Percentiles rank a stretch among this genome's conserved stretches.
phyloP scores from a whole-genome alignment of 2,113 vertebrate genomes.

The Tympanuchus pallidicinctus region DNA sequence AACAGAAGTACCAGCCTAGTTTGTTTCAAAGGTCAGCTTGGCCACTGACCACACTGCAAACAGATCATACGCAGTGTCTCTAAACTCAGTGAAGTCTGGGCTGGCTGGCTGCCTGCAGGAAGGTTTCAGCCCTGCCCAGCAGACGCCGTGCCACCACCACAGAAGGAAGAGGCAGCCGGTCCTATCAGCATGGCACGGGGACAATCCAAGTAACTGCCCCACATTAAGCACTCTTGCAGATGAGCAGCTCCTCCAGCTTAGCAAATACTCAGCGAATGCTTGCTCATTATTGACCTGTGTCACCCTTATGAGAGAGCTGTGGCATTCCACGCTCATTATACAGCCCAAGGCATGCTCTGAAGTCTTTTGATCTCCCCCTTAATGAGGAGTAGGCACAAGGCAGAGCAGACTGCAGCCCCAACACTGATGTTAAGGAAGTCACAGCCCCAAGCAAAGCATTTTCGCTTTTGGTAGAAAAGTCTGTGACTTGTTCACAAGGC shows the following conservation, averaged over 20 bases:
- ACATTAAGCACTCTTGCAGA: not conserved
- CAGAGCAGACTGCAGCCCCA: not conserved
- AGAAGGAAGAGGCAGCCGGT: not conserved
- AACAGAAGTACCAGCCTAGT: not conserved
- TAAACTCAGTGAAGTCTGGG: not conserved
- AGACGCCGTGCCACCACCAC: not conserved
- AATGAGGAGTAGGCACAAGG: rapidly evolving
- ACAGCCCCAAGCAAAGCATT: not conserved
- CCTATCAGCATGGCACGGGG: rapidly evolving
- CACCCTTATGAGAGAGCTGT: not conserved
- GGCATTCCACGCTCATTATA: not conserved
- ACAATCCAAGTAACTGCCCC: not conserved
- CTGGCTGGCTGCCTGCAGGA: not conserved
- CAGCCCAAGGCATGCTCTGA: not conserved
- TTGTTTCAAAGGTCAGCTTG: not conserved
- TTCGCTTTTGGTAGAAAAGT: not conserved
- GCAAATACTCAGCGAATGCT: not conserved
- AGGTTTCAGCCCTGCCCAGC: not conserved
- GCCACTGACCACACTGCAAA: not conserved
- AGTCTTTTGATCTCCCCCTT: not conserved
- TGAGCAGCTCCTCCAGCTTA: not conserved
- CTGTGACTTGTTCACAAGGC: not conserved
- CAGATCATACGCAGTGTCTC: not conserved
- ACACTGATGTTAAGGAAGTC: not conserved
- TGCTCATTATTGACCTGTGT: not conserved